These are phyloP conservation scores for Phylloscopus trochilus DNA, from an alignment of 2,113 vertebrate genomes.

Conservation along the genomic window DNA sequence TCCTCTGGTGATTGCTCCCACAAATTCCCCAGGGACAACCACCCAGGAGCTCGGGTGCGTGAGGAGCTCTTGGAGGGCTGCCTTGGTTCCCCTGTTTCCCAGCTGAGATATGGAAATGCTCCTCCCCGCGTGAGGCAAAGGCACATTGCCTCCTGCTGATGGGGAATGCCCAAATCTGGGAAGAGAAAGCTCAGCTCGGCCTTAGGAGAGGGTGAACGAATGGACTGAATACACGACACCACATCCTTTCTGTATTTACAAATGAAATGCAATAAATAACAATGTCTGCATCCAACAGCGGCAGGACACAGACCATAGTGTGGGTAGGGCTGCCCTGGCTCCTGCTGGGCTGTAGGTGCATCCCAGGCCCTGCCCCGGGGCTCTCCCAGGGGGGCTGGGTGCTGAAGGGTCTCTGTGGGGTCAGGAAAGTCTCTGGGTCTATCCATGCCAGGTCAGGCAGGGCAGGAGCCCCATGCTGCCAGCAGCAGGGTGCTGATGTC, in stretches of 20 bases:
- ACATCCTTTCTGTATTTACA: conserved; percentile 34
- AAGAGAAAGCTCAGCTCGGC: background rate
- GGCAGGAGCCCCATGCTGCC: background rate
- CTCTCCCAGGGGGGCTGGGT: background rate
- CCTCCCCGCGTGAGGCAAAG: background rate
- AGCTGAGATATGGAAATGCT: rapidly evolving
- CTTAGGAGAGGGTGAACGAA: background rate
- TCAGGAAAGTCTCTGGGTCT: rapidly evolving
- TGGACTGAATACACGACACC: background rate
- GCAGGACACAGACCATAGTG: background rate
- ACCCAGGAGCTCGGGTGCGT: rapidly evolving
- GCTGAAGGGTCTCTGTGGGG: background rate
- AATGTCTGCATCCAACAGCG: background rate
- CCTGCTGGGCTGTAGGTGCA: rapidly evolving
- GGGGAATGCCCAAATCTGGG: background rate
- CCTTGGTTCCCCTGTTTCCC: background rate
- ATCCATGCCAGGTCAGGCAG: rapidly evolving
- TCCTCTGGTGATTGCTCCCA: background rate
- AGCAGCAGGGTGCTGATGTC: background rate
- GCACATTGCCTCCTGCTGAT: rapidly evolving
- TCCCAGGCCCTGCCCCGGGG: rapidly evolving
- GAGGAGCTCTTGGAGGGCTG: background rate
- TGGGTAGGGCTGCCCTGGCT: background rate
- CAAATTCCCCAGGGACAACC: rapidly evolving
- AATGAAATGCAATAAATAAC: conserved; percentile 59